phyloP scores from a whole-genome alignment of 2,888 invertebrate species.

The Chorisops tibialis region DNA sequence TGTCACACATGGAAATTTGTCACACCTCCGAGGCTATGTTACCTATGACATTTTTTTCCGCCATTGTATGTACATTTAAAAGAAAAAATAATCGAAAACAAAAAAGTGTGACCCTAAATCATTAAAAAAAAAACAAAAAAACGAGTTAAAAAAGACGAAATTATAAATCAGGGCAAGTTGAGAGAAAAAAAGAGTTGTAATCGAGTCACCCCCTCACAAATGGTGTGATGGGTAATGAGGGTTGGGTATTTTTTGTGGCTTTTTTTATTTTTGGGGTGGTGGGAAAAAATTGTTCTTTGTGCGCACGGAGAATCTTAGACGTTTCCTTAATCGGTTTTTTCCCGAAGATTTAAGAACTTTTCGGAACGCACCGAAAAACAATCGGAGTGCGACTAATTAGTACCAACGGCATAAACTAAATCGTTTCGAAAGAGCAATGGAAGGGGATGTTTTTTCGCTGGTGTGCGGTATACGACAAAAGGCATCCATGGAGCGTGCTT shows the following conservation, averaged over 20 bases:
- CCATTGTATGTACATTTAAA: too few relatives aligned
- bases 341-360: too few relatives aligned
- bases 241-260: not conserved
- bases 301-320: not conserved
- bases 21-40: not conserved
- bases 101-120: not conserved
- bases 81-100: too few relatives aligned
- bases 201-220: not conserved
- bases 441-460: not conserved
- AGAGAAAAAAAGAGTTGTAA: conserved; percentile 18
- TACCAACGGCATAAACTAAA: conserved; percentile 13
- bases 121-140: conserved; percentile 8
- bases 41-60: too few relatives aligned
- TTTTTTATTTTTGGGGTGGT: not conserved
- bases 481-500: conserved; percentile 19
- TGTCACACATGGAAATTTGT: conserved; percentile 10
- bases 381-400: conserved; percentile 24
- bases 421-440: conserved; percentile 5
- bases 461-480: not conserved
- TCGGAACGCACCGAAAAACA: conserved; percentile 1
- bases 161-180: conserved; percentile 1
- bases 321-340: too few relatives aligned
- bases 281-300: conserved; percentile 16
- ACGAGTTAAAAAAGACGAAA: too few relatives aligned
- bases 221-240: not conserved